Base-by-base conservation (phyloP, 2,888 invertebrate species). In the Agriotes lineatus region DNA sequence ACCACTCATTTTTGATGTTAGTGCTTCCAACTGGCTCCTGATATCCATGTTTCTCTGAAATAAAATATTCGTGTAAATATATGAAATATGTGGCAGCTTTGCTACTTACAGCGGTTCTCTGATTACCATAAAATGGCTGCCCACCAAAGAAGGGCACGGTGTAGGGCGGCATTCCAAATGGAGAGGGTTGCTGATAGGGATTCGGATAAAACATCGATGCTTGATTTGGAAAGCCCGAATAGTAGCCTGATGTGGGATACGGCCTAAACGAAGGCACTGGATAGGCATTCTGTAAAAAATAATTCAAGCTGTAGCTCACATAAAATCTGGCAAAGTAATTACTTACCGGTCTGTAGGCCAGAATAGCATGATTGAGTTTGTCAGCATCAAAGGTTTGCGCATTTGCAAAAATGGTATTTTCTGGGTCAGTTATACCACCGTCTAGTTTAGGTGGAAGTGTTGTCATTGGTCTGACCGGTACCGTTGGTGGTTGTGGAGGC, bases 1-100 rank as follows among this genome's bases (percentile, higher is more conserved):
- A 1, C 86, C 86, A 14, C 85, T 85, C 71, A 87, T 83, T 9
- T 86, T 83, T 0, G 87, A 85, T 3, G 88, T 86, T 75, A 90
- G 82, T 9, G 88, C 81, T 71, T 90, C 90, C 30, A 90, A 80
- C 45, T 89, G 89, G n/a, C 87, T 87, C 72, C 87, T 86, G 5
- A 90, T 82, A 73, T 90, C 89, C 80, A 90, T 84, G 67, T 90
- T 87, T 42, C 90, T 86, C 90, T 90, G 81, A 44, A 82, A 79
- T 37, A 35, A 25, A n/a, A n/a, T n/a, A n/a, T n/a, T n/a, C n/a
- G n/a, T n/a, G n/a, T n/a, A n/a, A n/a, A n/a, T n/a, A 30, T 30
- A 30, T 30, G 9, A 30, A 10, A n/a, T n/a, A n/a, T n/a, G n/a
- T n/a, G n/a, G n/a, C n/a, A n/a, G n/a, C n/a, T n/a, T n/a, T 16